Base-by-base conservation (phyloP, 1,140 invertebrate genomes). In the Ladona fulva region DNA sequence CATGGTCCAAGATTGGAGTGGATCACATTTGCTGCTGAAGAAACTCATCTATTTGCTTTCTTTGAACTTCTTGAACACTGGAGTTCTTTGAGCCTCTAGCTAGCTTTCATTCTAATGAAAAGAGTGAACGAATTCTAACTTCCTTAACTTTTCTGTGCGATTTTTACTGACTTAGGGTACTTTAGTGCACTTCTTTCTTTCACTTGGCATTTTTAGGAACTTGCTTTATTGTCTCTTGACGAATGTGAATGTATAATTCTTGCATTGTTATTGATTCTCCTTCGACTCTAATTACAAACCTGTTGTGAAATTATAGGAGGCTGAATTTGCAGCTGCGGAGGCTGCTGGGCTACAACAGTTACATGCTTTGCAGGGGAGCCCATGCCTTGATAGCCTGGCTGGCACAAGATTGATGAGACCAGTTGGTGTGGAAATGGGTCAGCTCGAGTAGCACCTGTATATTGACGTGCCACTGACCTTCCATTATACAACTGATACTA, bases 371-470 rank as follows among this genome's bases (percentile, higher is more conserved):
- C 92, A 81, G 91, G 90, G 80, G 93, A 93, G 78, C 91, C 91
- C 87, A 94, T 91, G 12, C 92, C 92, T 86, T 96, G 95, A 83
- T 96, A 96, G 87, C 86, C 84, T 29, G 89, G 88, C 81, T 94
- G 94, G 85, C 94, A 96, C n/a, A 96, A 86, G 80, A 97, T 95
- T 73, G 95, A 96, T 8, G 95, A 95, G 16, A 97, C 94, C 80
- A 97, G 86, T 82, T 95, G 94, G 83, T 94, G 93, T 82, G 86
- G 88, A 85, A 95, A 94, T 79, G 91, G 90, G 84, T 94, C 92
- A 29, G 90, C 86, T 82, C 92, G 86, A 81, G 89, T 84, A 83
- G 89, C 80, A 84, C 86, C 79, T 80, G 91, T 82, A 86, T 89
- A 89, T 84, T 91, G 86, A 80, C 91, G 87, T 81, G 93, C 86